Evolutionary conservation across 1,140 invertebrate genomes (phyloP).

Genomic region (Caligus rogercresseyi): DNA sequence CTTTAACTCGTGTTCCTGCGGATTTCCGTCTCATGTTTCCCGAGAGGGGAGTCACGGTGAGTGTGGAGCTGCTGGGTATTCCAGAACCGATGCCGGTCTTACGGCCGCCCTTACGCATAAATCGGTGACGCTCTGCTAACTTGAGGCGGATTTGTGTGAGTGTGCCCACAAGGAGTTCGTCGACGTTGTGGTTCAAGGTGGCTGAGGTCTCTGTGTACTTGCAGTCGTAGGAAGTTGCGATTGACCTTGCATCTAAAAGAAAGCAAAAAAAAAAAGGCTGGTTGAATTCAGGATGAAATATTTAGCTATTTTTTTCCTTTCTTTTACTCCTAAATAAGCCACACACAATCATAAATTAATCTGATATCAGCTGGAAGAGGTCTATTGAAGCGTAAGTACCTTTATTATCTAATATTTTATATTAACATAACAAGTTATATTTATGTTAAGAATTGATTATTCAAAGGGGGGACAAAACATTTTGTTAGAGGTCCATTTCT

Average conservation of each 20-base stretch:
- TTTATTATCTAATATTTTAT: no score
- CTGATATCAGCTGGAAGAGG: no score
- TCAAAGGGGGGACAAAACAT: no score
- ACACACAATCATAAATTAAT: no score
- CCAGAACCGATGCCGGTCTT: no score
- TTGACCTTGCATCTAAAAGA: conserved; percentile 58
- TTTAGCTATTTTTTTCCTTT: no score
- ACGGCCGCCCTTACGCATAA: not conserved
- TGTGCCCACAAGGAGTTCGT: conserved; percentile 70
- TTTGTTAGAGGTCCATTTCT: no score
- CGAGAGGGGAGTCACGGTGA: conserved; percentile 13
- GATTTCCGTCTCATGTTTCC: conserved; percentile 51
- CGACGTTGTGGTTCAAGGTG: conserved; percentile 79
- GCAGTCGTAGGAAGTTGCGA: conserved; percentile 73
- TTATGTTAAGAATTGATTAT: no score
- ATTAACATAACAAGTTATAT: no score
- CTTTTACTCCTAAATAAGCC: no score
- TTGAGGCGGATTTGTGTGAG: conserved; percentile 67
- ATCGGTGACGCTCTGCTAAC: conserved; percentile 26
- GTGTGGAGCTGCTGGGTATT: not conserved
- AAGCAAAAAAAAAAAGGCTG: not conserved
- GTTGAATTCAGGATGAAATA: no score
- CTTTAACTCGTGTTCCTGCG: conserved; percentile 56
- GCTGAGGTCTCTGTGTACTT: conserved; percentile 87
- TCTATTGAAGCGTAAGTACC: no score